A percentile compares a stretch with the other conserved stretches of the same genome.
Conservation (phyloP, 2,888 invertebrate genomes). For the Cataglyphis livida region DNA sequence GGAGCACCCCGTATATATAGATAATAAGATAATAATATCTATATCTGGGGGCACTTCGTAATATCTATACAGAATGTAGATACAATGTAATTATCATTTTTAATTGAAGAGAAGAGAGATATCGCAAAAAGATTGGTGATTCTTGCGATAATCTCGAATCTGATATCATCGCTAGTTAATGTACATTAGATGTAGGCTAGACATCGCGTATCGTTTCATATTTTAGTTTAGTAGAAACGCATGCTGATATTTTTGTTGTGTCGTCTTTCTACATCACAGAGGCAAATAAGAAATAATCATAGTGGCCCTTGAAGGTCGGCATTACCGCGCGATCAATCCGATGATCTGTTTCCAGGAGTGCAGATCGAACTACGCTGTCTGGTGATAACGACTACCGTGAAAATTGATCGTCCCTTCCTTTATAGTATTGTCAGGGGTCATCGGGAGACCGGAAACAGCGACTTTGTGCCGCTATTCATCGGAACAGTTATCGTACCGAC, state of each 20-base stretch:
- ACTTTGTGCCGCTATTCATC: slow-evolving; percentile 46
- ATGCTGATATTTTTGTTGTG: slow-evolving; percentile 8
- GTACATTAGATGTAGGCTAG: slow-evolving; percentile 1
- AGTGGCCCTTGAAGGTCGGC: neutral
- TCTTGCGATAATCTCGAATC: neutral
- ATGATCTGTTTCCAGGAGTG: slow-evolving; percentile 60
- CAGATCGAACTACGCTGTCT: slow-evolving; percentile 43
- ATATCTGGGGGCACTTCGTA: neutral
- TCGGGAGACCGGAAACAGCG: slow-evolving; percentile 8
- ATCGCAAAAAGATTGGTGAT: neutral
- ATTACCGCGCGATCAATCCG: slow-evolving; percentile 20
- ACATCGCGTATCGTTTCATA: neutral
- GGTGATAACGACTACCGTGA: neutral
- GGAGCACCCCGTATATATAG: neutral
- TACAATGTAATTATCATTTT: neutral
- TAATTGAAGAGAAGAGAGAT: neutral
- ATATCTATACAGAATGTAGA: neutral
- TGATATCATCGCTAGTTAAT: neutral
- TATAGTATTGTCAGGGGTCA: slow-evolving; percentile 59
- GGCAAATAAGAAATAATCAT: slow-evolving; percentile 7
- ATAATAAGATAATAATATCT: too few relatives aligned
- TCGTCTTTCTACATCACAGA: neutral
- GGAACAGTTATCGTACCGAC: slow-evolving; percentile 43
- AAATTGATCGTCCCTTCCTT: slow-evolving; percentile 60
- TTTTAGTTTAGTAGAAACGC: slow-evolving; percentile 8